Conservation (phyloP, 2,888 invertebrate genomes). For the Agonopterix heracliana region DNA sequence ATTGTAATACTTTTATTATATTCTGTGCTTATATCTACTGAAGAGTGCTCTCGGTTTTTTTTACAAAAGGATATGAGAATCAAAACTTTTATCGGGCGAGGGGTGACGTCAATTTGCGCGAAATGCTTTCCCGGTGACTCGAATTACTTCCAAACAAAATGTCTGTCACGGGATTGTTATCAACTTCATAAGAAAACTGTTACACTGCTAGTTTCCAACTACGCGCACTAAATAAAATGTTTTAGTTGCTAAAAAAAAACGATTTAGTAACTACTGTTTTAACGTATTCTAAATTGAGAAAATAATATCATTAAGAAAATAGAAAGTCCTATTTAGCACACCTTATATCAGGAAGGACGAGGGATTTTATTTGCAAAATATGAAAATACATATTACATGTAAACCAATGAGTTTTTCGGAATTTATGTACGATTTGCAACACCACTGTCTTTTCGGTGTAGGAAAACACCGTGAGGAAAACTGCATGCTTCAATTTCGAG, state of each 20-base stretch:
- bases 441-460: too few relatives aligned
- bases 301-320: background rate
- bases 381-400: too few relatives aligned
- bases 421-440: too few relatives aligned
- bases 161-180: constrained; percentile 54
- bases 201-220: constrained; percentile 30
- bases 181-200: constrained; percentile 50
- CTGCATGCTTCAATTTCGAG: too few relatives aligned
- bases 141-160: constrained; percentile 61
- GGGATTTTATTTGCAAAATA: too few relatives aligned
- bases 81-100: constrained; percentile 55
- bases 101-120: constrained; percentile 62
- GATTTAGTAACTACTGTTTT: background rate
- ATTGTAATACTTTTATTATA: too few relatives aligned
- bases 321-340: background rate
- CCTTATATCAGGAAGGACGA: too few relatives aligned
- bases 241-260: background rate
- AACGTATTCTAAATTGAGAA: background rate
- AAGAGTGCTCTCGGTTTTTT: background rate
- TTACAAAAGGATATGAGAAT: constrained; percentile 43
- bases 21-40: too few relatives aligned
- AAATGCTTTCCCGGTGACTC: constrained; percentile 46
- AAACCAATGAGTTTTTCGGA: too few relatives aligned
- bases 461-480: too few relatives aligned
- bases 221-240: constrained; percentile 11